Base-by-base conservation (phyloP, 2,113 vertebrate species). In the Ophiodon elongatus region DNA sequence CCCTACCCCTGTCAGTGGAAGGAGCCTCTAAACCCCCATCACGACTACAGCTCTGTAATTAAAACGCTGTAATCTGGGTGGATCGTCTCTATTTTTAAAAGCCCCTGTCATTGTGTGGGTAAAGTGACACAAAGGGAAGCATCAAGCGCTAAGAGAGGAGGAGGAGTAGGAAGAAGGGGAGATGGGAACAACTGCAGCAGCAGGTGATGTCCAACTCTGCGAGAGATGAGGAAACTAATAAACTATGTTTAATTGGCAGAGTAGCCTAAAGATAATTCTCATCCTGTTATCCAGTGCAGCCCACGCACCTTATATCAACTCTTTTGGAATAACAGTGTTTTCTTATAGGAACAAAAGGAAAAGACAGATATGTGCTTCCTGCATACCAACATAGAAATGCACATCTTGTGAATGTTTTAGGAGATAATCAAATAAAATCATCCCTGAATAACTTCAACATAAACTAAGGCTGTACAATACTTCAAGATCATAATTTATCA, bases 21-120 rank as follows among this genome's bases (percentile, higher is more conserved):
- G 70, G 82, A 84, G 86, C 73, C 77, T 68, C 76, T 31, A 82
- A 92, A 86, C 91, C 88, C 88, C 83, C 91, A 29, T 66, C 31
- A 83, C 83, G 85, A 90, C 92, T 82, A 77, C 89, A 92, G 94
- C 90, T 83, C 89, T 93, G 94, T 95, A 95, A 96, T 96, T 96
- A 96, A 96, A 96, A 90, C 79, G 29, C 90, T 91, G 90, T 93
- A 95, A 95, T 94, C 93, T 94, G 89, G 90, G 92, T 85, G 88
- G 85, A 90, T 92, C 78, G 88, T 76, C 79, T 92, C 93, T 95
- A 94, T 95, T 96, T 95, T 93, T 94, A 94, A 93, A 93, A 89
- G 75, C 79, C 82, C 77, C 85, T 90, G 79, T 92, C 89, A 88
- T 45, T 64, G 78, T 86, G 93, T 91, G 91, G 89, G 89, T 78